Conservation (phyloP, 1,140 invertebrate species). For the Halesus radiatus region DNA sequence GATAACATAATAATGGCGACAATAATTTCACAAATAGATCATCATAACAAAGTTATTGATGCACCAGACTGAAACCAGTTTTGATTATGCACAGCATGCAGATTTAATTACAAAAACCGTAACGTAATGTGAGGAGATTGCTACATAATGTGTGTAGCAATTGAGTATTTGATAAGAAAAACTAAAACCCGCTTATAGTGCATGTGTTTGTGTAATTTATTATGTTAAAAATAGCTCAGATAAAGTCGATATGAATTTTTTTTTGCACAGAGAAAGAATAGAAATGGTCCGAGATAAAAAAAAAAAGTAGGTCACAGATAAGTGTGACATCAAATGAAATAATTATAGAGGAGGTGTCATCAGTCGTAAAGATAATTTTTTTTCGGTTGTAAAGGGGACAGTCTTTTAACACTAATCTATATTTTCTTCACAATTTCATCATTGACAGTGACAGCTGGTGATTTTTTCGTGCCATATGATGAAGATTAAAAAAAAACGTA, state of each 20-base stretch:
- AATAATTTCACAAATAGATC: neutral
- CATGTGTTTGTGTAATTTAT: neutral
- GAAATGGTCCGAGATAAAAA: slow-evolving; percentile 15
- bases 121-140: too few species aligned
- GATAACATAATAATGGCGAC: neutral
- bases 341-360: too few species aligned
- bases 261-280: slow-evolving; percentile 31
- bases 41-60: neutral
- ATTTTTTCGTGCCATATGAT: too few species aligned
- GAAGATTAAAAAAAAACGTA: too few species aligned
- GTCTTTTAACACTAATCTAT: too few species aligned
- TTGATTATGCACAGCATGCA: neutral
- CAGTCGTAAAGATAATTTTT: too few species aligned
- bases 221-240: slow-evolving; percentile 19
- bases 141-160: too few species aligned
- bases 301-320: slow-evolving; percentile 26
- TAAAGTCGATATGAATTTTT: neutral
- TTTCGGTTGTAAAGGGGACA: too few species aligned
- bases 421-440: too few species aligned
- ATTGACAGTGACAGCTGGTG: too few species aligned
- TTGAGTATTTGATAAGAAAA: neutral
- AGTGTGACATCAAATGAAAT: neutral
- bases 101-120: too few species aligned
- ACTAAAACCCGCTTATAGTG: too few species aligned
- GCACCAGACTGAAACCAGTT: neutral